Base-by-base conservation (phyloP, 2,888 invertebrate species). In the Argyresthia albistria region DNA sequence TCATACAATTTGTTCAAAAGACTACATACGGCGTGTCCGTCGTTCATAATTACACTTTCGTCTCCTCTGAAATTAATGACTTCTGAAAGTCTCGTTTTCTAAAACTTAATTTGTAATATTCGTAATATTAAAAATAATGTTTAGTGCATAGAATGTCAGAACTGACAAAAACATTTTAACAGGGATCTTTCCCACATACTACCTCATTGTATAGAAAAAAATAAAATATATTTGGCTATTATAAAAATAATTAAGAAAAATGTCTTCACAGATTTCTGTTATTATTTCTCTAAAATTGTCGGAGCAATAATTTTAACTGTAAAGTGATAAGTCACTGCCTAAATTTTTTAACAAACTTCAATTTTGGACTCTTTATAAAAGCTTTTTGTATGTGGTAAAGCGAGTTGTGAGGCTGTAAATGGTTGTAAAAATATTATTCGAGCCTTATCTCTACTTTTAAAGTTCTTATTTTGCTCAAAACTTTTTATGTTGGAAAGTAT, bases 151-250 rank as follows among this genome's bases (percentile, higher is more conserved):
- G 60, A 60, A 57, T 62, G 65, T 70, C 62, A 69, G 67, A 76
- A 74, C 76, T 73, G 74, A 76, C 73, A 73, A 79, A 77, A 75
- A 46, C 36, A 43, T 49, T 15, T 43, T 46, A 46, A 53, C 43
- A 49, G 45, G 36, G 51, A 51, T 11, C 16, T 42, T 15, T 67
- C 82, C 82, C 80, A 59, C 65, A 69, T 77, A 80, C 86, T 87
- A 84, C 86, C 86, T 87, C 86, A 84, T 80, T 87, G 83, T 86
- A 84, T 67, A 82, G 84, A 82, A 65, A 63, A 58, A 54, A 67
- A 67, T 60, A 61, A 64, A 69, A 70, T 58, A 63, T 69, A 76
- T 80, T 84, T 78, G 79, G 78, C 80, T 82, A 48, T 39, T 43
- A 11, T 46, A 55, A 79, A 76, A 78, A 61, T 80, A 81, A 79